Evolutionary conservation across 2,113 vertebrate species (phyloP).

Genomic region (Athene cunicularia): DNA sequence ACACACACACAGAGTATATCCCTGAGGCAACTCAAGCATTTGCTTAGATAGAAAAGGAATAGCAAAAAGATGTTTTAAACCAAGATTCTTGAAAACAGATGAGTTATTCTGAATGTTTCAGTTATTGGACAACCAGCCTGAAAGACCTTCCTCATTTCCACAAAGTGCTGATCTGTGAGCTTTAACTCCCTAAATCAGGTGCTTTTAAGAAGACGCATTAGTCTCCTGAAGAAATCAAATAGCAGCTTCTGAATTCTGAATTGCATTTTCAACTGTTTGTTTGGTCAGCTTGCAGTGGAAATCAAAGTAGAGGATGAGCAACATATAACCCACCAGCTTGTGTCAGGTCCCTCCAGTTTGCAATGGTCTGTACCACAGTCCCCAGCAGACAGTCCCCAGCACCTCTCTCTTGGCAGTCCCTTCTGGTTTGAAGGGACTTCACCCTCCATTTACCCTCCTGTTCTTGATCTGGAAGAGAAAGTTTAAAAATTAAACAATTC

Average conservation of each 20-base stretch:
- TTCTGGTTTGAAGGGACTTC: not conserved
- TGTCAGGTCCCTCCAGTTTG: not conserved
- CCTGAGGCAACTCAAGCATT: not conserved
- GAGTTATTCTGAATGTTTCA: not conserved
- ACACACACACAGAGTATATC: not conserved
- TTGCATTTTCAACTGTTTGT: not conserved
- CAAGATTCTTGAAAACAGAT: not conserved
- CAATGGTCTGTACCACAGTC: not conserved
- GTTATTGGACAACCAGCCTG: not conserved
- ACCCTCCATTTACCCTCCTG: not conserved
- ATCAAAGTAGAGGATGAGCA: not conserved
- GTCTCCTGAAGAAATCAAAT: not conserved
- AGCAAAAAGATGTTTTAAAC: constrained; percentile 21
- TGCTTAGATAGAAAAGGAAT: constrained; percentile 24
- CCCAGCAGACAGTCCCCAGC: not conserved
- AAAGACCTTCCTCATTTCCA: not conserved
- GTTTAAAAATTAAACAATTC: accelerated
- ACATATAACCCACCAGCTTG: not conserved
- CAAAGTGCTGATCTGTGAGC: not conserved
- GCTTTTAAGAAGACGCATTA: not conserved
- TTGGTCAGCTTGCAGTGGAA: not conserved
- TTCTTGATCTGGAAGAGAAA: not conserved
- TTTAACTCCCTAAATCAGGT: not conserved
- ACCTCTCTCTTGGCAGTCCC: not conserved
- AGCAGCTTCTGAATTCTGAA: not conserved